A percentile compares a stretch with the other conserved stretches of the same genome.
phyloP scores from a whole-genome alignment of 2,113 vertebrate species.

The Lepus timidus region DNA sequence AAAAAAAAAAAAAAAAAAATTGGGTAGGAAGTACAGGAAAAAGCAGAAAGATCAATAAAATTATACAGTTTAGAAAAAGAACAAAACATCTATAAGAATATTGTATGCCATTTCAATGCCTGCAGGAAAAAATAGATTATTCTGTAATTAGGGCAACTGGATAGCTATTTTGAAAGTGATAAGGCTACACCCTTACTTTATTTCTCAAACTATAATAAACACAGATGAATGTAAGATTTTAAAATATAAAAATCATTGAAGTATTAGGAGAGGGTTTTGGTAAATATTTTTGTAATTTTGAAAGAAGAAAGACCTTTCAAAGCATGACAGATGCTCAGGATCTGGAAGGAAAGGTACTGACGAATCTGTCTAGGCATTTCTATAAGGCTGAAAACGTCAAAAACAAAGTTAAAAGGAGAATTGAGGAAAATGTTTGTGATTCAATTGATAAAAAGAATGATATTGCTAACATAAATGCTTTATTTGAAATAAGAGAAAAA shows the following conservation, averaged over 20 bases:
- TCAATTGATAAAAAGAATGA: slow-evolving; percentile 8
- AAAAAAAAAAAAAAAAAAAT: not conserved
- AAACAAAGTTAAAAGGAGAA: slow-evolving; percentile 52
- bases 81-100: not conserved
- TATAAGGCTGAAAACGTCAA: not conserved
- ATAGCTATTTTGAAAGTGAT: not conserved
- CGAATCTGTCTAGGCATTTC: slow-evolving; percentile 8
- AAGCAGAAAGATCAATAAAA: not conserved
- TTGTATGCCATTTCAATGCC: slow-evolving; percentile 11
- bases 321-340: not conserved
- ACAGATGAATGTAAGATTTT: slow-evolving; percentile 3
- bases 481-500: slow-evolving; percentile 49
- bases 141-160: not conserved
- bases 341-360: not conserved
- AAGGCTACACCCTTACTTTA: not conserved
- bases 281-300: slow-evolving; percentile 43
- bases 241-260: slow-evolving; percentile 29
- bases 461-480: slow-evolving; percentile 38
- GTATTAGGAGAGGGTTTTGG: not conserved
- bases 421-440: slow-evolving; percentile 45
- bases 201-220: slow-evolving; percentile 26
- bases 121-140: slow-evolving; percentile 18
- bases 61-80: slow-evolving; percentile 12
- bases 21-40: slow-evolving; percentile 23
- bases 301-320: slow-evolving; percentile 42